Percentiles rank a stretch among this genome's conserved stretches.
Evolutionary conservation across 2,797 vertebrate species (phyloP).

Genomic region (Anguilla pacifica): DNA sequence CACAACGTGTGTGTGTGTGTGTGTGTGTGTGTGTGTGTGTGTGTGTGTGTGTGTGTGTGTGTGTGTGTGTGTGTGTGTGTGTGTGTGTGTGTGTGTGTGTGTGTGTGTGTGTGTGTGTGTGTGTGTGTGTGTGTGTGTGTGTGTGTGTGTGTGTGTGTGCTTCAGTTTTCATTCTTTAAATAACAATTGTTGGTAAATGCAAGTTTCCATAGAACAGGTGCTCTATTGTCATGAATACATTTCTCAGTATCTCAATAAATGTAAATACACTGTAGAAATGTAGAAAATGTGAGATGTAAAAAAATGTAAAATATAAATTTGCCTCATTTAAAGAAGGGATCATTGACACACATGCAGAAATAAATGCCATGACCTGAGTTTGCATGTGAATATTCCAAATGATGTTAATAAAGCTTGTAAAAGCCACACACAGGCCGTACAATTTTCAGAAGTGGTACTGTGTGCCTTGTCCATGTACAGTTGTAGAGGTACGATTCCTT

Average conservation of each 20-base stretch:
- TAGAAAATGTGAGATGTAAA: not conserved
- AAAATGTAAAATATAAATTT: not conserved
- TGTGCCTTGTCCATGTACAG: slow-evolving; percentile 4
- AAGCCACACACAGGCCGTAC: not conserved
- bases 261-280: not conserved
- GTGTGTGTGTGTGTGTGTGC: too few relatives aligned
- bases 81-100: not conserved
- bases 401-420: not conserved
- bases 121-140: not conserved
- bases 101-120: not conserved
- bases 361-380: not conserved
- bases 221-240: not conserved
- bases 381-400: not conserved
- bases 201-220: not conserved
- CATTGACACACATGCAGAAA: not conserved
- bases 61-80: too few relatives aligned
- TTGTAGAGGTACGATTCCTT: not conserved
- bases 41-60: too few relatives aligned
- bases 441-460: slow-evolving; percentile 1
- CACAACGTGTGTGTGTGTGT: not conserved
- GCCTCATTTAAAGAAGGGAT: not conserved
- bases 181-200: not conserved
- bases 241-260: not conserved
- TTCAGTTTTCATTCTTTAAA: not conserved
- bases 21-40: too few relatives aligned